phyloP scores from a whole-genome alignment of 2,113 vertebrate species.

The Forbesichthys agassizii region DNA sequence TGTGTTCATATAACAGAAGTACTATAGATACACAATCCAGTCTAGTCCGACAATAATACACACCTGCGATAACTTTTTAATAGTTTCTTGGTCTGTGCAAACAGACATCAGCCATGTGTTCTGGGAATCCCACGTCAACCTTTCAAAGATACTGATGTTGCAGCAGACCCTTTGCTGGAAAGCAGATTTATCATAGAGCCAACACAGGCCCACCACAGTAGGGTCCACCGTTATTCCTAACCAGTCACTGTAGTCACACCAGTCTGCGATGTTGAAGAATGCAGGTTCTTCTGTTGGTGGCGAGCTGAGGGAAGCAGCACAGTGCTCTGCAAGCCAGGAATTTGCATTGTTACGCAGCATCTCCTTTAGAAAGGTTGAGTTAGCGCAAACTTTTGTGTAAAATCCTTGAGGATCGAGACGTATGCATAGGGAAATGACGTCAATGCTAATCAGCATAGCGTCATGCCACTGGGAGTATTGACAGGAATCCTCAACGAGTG shows the following conservation, averaged over 20 bases:
- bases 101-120: conserved; percentile 74
- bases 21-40: not conserved
- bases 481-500: conserved; percentile 44
- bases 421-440: conserved; percentile 66
- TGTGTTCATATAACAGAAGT: not conserved
- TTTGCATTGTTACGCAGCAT: conserved; percentile 49
- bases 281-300: not conserved
- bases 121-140: conserved; percentile 54
- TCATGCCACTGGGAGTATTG: conserved; percentile 70
- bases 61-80: conserved; percentile 48
- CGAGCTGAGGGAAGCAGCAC: conserved; percentile 41
- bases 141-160: conserved; percentile 54
- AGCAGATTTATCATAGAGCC: conserved; percentile 63
- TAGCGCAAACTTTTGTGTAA: conserved; percentile 60
- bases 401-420: conserved; percentile 66
- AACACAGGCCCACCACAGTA: conserved; percentile 74
- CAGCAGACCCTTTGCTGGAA: conserved; percentile 77
- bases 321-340: conserved; percentile 70
- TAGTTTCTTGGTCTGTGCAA: conserved; percentile 56
- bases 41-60: conserved; percentile 27
- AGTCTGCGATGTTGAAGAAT: conserved; percentile 33
- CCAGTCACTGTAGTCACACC: conserved; percentile 77
- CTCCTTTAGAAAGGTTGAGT: conserved; percentile 58
- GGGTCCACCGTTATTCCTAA: conserved; percentile 55
- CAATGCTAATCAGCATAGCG: conserved; percentile 27